Evolutionary conservation across 2,888 invertebrate genomes (phyloP).

Genomic region (Aquatica leii): DNA sequence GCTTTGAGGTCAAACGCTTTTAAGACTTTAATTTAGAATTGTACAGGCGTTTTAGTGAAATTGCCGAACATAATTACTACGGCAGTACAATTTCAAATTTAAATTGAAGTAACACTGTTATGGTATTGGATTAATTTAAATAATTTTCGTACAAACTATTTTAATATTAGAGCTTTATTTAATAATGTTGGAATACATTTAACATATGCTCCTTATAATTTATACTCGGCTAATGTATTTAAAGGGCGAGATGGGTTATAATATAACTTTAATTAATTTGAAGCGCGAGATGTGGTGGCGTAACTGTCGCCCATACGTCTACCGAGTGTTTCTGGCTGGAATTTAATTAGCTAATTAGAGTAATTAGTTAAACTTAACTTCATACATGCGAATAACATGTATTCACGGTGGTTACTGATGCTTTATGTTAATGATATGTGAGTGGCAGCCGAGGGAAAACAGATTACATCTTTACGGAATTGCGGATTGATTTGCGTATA

Average conservation of each 20-base stretch:
- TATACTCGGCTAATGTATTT: constrained; percentile 49
- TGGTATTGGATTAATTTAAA: constrained; percentile 4
- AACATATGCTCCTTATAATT: constrained; percentile 51
- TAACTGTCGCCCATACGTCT: constrained; percentile 47
- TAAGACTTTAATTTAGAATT: constrained; percentile 29
- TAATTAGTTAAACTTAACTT: constrained; percentile 57
- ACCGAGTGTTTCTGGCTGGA: constrained; percentile 51
- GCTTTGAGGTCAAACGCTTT: constrained; percentile 21
- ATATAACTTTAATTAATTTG: constrained; percentile 53
- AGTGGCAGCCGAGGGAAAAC: constrained; percentile 27
- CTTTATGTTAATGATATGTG: constrained; percentile 32
- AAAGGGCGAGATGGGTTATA: constrained; percentile 44
- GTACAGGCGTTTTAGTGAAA: constrained; percentile 24
- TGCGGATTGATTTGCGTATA: too few relatives aligned
- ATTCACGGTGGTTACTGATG: constrained; percentile 41
- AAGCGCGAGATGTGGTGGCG: constrained; percentile 43
- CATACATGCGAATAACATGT: constrained; percentile 48
- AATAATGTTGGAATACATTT: constrained; percentile 5
- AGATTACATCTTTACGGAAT: too few relatives aligned
- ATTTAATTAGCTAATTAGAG: constrained; percentile 60
- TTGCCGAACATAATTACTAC: constrained; percentile 25
- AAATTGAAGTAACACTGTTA: constrained; percentile 16
- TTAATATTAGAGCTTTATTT: neutral
- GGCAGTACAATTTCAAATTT: constrained; percentile 19
- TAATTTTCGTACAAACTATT: constrained; percentile 1